phyloP scores from a whole-genome alignment of 92 coral and sea anemone genomes.

The Montipora capitata region DNA sequence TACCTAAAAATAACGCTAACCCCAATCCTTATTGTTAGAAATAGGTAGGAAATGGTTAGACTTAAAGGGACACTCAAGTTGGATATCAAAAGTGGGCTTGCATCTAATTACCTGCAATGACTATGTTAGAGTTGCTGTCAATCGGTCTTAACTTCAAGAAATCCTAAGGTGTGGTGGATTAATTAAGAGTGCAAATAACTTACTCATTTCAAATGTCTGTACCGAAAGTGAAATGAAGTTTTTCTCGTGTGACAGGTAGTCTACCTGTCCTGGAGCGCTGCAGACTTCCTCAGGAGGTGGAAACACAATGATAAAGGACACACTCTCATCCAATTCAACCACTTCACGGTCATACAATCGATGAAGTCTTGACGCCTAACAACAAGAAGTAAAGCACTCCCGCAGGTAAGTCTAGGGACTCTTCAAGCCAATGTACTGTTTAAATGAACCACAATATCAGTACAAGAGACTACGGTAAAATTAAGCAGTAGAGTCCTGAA shows the following conservation, averaged over 20 bases:
- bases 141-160: neutral
- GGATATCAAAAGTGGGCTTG: too few relatives aligned
- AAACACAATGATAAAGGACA: constrained; percentile 95
- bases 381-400: neutral
- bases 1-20: too few relatives aligned
- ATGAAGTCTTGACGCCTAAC: constrained; percentile 90
- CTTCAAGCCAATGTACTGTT: too few relatives aligned
- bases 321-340: constrained; percentile 96
- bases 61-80: too few relatives aligned
- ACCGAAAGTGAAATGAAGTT: constrained; percentile 93
- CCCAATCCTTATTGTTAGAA: too few relatives aligned
- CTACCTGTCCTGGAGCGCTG: constrained; percentile 97
- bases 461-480: too few relatives aligned
- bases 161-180: neutral
- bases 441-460: too few relatives aligned
- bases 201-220: constrained; percentile 99
- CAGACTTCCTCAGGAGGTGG: constrained; percentile 99
- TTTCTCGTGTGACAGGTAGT: constrained; percentile 81
- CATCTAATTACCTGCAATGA: too few relatives aligned
- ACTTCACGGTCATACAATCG: constrained; percentile 99
- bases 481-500: too few relatives aligned
- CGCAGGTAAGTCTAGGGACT: too few relatives aligned
- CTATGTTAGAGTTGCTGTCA: too few relatives aligned
- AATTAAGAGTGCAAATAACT: constrained; percentile 32
- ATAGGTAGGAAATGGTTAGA: too few relatives aligned